Base-by-base conservation (phyloP, 1,140 invertebrate species). In the Drosophila pallidifrons region DNA sequence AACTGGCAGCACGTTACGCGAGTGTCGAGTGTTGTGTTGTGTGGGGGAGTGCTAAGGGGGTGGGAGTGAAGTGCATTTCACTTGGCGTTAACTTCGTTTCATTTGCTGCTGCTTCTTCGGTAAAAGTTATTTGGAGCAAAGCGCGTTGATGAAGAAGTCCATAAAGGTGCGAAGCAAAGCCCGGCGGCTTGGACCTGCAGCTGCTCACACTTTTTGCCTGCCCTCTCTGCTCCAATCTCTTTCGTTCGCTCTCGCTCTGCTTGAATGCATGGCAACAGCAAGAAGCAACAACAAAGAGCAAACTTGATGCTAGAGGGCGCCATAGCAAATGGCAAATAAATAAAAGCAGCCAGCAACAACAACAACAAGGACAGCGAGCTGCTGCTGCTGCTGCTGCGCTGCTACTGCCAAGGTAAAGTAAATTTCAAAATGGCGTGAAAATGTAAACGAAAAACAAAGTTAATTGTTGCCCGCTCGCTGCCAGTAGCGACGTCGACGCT, bases 391-490 rank as follows among this genome's bases (percentile, higher is more conserved):
- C n/a, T 32, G 28, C 6, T n/a, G 49, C 59, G 66, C 49, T 32
- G 28, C 6, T 25, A 41, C 59, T 66, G 47, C 58, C 71, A 54
- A 54, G 30, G 49, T 15, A 51, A 60, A 43, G 55, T 59, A 76
- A 86, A 72, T 66, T 81, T 68, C 52, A 86, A 87, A 82, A 87
- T 82, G 65, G 82, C 83, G 82, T 87, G 82, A 87, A 87, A 87
- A 87, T 88, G 79, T 87, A 82, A 76, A 76, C 81, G 76, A 79
- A 87, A 87, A 87, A 77, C 77, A 88, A 87, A 88, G 83, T 87
- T 88, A 87, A 88, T 87, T 88, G 82, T 88, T 79, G 82, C 52
- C 49, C 61, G 67, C 7, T 20, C 60, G 32, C 59, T 70, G 49
- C 35, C 43, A 61, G 45, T 30, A n/a, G 59, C 45, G 30, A 13